Evolutionary conservation across 2,797 vertebrate genomes (phyloP), one percentile per base, ranked within the genome.

Genomic region (Alcedo atthis): DNA sequence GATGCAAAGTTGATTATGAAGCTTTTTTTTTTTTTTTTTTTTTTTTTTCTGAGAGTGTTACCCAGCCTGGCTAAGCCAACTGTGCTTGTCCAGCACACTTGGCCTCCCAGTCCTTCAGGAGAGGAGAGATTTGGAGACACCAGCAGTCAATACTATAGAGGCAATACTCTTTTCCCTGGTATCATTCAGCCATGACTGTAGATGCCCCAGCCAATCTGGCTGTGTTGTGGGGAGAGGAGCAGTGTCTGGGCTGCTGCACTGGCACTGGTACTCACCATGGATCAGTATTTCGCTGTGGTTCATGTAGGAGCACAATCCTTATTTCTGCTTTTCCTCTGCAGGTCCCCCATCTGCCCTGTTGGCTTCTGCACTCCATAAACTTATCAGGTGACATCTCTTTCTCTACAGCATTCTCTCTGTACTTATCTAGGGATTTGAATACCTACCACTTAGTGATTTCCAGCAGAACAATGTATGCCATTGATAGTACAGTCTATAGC

Each of bases 381-480:
- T 58, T 71, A 68, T 28, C 63, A 77, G 59, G 53, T 73, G 73
- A 68, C 75, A 57, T 11, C 6, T 86, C 85, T 66, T 81, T 67
- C 70, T 76, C 85, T 87, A 35, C 81, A 83, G 13, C 43, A 59
- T 81, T 86, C 64, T 81, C 48, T 73, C 57, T 58, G 0, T 71
- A 48, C 63, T 68, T 68, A 42, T 21, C 26, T 28, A 32, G 57
- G 61, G 55, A 84, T 88, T 75, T 81, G 71, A 86, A 78, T 79
- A 88, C 51, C 78, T 91, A 76, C 48, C 20, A 48, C 46, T 69
- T 43, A 66, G 61, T 53, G 51, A 85, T 63, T 92, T 85, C 58
- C 92, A 63, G 18, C 63, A 79, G 62, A 93, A 89, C 81, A 85
- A 82, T 64, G 51, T 73, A 30, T 54, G 69, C 69, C 69, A 85